Evolutionary conservation across 2,113 vertebrate genomes (phyloP).

Genomic region (Corythoichthys intestinalis): DNA sequence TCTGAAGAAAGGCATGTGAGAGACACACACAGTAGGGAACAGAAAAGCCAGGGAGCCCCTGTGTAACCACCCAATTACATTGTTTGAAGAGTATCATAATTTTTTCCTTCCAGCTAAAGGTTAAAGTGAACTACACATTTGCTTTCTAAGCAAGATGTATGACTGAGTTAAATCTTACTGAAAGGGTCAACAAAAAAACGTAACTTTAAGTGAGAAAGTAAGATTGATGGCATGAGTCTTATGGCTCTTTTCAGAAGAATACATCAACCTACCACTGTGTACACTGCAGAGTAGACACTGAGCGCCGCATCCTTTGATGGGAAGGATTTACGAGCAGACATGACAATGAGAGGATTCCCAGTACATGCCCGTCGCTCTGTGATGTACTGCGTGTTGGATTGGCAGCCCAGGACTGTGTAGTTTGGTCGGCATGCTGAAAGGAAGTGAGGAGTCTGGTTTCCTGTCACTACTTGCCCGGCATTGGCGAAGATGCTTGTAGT

Average conservation of each 20-base stretch:
- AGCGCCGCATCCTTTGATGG: conserved; percentile 88
- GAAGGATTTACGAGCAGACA: conserved; percentile 83
- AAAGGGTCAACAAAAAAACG: conserved; percentile 7
- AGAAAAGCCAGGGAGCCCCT: conserved; percentile 21
- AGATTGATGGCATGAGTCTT: not conserved
- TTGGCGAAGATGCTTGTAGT: conserved; percentile 88
- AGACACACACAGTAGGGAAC: conserved; percentile 19
- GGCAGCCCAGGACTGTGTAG: conserved; percentile 86
- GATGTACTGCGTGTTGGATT: conserved; percentile 76
- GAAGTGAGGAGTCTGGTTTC: conserved; percentile 88
- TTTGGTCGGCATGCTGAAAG: conserved; percentile 87
- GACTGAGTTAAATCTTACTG: not conserved
- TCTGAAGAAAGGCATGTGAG: conserved; percentile 62
- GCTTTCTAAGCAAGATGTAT: not conserved
- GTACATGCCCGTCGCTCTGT: conserved; percentile 81
- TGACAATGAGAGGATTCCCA: conserved; percentile 78
- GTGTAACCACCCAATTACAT: not conserved
- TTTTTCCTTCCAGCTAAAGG: not conserved
- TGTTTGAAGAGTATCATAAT: not conserved
- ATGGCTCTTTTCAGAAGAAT: not conserved
- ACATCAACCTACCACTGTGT: conserved; percentile 78
- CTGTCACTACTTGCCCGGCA: conserved; percentile 87
- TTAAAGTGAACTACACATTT: not conserved
- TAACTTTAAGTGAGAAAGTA: not conserved
- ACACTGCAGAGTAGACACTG: conserved; percentile 80